Conservation (phyloP, 2,797 vertebrate species). For the Glossophaga mutica region DNA sequence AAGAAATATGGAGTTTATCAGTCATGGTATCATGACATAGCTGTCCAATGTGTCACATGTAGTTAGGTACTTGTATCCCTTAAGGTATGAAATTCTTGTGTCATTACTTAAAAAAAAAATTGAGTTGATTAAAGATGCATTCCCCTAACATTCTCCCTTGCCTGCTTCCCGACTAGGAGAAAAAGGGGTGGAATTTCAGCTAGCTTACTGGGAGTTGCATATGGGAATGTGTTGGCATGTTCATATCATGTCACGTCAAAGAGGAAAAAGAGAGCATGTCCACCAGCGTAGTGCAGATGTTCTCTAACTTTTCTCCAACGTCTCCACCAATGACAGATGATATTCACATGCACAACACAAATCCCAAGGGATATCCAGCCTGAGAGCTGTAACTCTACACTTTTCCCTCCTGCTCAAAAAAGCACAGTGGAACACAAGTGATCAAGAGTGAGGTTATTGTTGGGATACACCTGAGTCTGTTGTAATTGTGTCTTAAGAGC, state of each 20-base stretch:
- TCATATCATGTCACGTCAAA: background rate
- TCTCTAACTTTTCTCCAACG: background rate
- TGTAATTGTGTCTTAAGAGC: background rate
- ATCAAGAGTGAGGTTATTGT: background rate
- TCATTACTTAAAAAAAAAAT: background rate
- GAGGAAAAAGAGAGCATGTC: background rate
- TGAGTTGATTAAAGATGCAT: background rate
- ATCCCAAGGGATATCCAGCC: background rate
- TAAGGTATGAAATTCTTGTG: slow-evolving; percentile 17
- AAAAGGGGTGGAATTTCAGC: background rate
- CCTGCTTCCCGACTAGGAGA: background rate
- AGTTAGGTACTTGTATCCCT: background rate
- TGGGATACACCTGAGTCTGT: background rate
- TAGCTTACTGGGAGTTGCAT: background rate
- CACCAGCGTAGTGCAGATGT: background rate
- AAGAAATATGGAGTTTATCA: background rate
- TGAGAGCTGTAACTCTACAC: background rate
- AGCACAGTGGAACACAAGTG: background rate
- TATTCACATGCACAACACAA: background rate
- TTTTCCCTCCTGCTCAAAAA: background rate
- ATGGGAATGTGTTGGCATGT: background rate
- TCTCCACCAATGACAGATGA: background rate
- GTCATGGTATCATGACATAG: background rate
- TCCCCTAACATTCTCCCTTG: background rate
- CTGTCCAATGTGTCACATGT: background rate